These are phyloP conservation scores for Habrosyne pyritoides DNA, from an alignment of 2,888 invertebrate genomes.

Conservation along the genomic window DNA sequence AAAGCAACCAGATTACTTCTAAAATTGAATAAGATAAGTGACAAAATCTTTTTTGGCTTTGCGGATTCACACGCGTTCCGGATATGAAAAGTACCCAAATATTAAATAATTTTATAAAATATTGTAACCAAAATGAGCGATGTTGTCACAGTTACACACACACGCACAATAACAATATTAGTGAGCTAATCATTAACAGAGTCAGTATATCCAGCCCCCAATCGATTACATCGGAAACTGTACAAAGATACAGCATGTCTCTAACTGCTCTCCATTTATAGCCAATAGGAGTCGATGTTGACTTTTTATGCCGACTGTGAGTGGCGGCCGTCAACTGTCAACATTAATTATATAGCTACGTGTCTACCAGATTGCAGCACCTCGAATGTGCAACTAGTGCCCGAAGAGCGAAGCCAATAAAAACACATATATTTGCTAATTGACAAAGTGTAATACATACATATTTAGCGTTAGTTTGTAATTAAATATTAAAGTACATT, in stretches of 20 bases:
- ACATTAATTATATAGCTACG: background rate
- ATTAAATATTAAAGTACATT: background rate
- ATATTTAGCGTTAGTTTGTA: background rate
- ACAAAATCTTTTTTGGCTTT: no score
- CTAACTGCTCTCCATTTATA: background rate
- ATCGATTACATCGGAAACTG: background rate
- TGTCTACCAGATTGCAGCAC: background rate
- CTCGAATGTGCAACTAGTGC: background rate
- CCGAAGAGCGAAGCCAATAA: background rate
- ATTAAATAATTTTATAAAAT: no score
- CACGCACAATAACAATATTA: no score
- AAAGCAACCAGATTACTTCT: no score
- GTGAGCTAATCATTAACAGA: no score
- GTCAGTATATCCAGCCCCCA: background rate
- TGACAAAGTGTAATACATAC: conserved; percentile 1
- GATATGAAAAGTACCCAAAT: no score
- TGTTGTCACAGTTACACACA: no score
- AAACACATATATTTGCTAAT: background rate
- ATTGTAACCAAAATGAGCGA: no score
- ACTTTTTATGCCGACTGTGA: background rate
- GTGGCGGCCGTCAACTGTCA: background rate
- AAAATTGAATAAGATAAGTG: no score
- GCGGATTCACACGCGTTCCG: no score
- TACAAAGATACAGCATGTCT: background rate
- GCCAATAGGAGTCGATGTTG: background rate